Percentiles rank a stretch among this genome's conserved stretches.
phyloP scores from a whole-genome alignment of 2,797 vertebrate species.

The Arrhamphus sclerolepis region DNA sequence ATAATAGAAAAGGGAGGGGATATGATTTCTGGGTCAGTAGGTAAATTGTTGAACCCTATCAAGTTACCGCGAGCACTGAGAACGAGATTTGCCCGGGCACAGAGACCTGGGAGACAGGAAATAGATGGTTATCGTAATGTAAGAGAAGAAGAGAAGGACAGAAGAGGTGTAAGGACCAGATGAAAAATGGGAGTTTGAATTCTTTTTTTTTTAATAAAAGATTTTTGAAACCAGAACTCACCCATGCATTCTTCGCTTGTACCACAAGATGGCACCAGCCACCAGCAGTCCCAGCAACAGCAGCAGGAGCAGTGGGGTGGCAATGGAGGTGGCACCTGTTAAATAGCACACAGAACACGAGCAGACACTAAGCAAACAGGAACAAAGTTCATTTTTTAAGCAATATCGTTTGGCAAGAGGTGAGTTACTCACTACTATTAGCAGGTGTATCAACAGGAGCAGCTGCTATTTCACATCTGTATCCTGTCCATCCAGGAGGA shows the following conservation, averaged over 20 bases:
- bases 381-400: neutral
- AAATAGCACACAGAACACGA: neutral
- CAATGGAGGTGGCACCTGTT: slow-evolving; percentile 85
- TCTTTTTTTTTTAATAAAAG: neutral
- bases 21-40: slow-evolving; percentile 45
- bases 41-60: slow-evolving; percentile 72
- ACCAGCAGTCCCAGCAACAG: slow-evolving; percentile 85
- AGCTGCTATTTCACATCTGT: slow-evolving; percentile 79
- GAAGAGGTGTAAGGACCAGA: slow-evolving; percentile 44
- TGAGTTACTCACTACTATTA: slow-evolving; percentile 80
- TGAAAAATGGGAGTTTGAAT: slow-evolving; percentile 52
- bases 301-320: slow-evolving; percentile 87
- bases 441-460: slow-evolving; percentile 69
- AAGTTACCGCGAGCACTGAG: slow-evolving; percentile 84
- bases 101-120: slow-evolving; percentile 85
- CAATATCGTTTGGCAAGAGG: neutral
- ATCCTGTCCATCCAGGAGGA: slow-evolving; percentile 81
- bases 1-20: slow-evolving; percentile 33
- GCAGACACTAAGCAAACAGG: neutral
- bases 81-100: slow-evolving; percentile 81
- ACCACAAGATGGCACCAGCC: slow-evolving; percentile 90
- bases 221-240: slow-evolving; percentile 69
- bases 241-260: slow-evolving; percentile 93
- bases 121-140: slow-evolving; percentile 76
- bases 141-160: slow-evolving; percentile 49